Conservation (phyloP, 92 coral and sea anemone species). For the Blastomussa wellsi region DNA sequence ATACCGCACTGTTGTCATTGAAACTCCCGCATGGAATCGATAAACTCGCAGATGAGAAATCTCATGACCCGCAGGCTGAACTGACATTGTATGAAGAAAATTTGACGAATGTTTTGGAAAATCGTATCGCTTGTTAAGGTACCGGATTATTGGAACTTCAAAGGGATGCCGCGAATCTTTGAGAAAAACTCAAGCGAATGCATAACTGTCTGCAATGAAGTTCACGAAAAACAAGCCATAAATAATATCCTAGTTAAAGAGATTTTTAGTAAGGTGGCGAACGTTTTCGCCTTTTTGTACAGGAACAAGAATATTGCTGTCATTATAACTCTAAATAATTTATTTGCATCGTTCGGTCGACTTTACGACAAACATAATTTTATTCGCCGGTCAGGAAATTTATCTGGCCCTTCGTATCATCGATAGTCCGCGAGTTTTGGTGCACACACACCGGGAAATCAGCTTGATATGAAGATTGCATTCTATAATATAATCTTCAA, state of each 20-base stretch:
- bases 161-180: background rate
- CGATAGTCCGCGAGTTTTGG: background rate
- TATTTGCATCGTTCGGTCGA: background rate
- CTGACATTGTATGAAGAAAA: background rate
- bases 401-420: background rate
- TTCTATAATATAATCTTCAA: background rate
- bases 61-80: background rate
- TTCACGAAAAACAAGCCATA: background rate
- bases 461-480: background rate
- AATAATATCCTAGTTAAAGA: background rate
- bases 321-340: background rate
- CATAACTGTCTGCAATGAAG: background rate
- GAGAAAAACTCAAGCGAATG: background rate
- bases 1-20: constrained; percentile 2
- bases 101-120: constrained; percentile 5
- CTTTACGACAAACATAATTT: background rate
- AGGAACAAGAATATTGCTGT: background rate
- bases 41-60: background rate
- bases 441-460: background rate
- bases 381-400: constrained; percentile 4
- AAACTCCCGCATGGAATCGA: constrained; percentile 1
- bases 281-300: background rate
- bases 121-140: background rate
- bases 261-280: background rate
- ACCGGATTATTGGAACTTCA: constrained; percentile 10